These are phyloP conservation scores for Electrophaes corylata DNA, from an alignment of 2,888 invertebrate species.

Conservation along the genomic window DNA sequence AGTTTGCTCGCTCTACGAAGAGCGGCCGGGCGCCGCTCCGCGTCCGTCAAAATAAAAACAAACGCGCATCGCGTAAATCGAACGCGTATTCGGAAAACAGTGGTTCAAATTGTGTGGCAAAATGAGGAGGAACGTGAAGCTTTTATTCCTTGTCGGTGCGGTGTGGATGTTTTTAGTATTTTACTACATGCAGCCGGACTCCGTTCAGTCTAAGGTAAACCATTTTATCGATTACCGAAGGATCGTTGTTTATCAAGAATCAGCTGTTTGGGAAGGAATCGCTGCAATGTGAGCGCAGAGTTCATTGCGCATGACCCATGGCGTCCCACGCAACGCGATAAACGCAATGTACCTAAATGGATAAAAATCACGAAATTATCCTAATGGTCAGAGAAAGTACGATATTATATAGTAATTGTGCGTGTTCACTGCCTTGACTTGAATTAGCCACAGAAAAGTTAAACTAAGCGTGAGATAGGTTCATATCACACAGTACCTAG, in stretches of 20 bases:
- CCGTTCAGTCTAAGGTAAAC: constrained; percentile 67
- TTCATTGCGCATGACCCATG: constrained; percentile 69
- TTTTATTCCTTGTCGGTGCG: constrained; percentile 70
- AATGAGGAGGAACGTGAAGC: constrained; percentile 79
- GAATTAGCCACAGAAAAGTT: constrained; percentile 23
- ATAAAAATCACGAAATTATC: constrained; percentile 27
- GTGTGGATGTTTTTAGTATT: constrained; percentile 78
- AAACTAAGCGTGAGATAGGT: constrained; percentile 27
- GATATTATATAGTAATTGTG: constrained; percentile 26
- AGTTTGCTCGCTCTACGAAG: constrained; percentile 71
- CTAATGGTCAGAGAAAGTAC: constrained; percentile 35
- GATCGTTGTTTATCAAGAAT: constrained; percentile 53
- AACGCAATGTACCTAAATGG: constrained; percentile 47
- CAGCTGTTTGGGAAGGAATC: constrained; percentile 60
- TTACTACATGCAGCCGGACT: constrained; percentile 78
- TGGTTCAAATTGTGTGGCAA: constrained; percentile 45
- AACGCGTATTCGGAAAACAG: constrained; percentile 40
- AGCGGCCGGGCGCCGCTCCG: constrained; percentile 79
- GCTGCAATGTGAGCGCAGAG: constrained; percentile 46
- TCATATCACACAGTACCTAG: constrained; percentile 23
- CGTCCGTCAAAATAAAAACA: constrained; percentile 47
- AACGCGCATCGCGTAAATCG: constrained; percentile 48
- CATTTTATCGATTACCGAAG: constrained; percentile 34
- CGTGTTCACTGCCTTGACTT: constrained; percentile 34
- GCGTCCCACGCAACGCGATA: constrained; percentile 54